Evolutionary conservation across 2,888 invertebrate species (phyloP), one percentile per base, ranked within the genome.

Genomic region (Hypercompe scribonia): DNA sequence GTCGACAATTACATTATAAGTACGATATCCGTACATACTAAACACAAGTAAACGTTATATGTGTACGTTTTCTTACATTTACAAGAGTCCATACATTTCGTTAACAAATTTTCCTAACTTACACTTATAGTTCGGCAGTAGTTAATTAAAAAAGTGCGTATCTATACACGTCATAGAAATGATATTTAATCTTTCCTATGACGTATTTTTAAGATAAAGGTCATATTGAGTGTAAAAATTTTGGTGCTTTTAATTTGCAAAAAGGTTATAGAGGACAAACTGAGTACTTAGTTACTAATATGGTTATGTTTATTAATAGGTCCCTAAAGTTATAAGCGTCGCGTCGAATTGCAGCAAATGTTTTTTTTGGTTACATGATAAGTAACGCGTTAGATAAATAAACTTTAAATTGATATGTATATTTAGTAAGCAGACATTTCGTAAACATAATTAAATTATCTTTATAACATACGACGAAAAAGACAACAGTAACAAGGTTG

Each of bases 1-100:
- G 77, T 81, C 81, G 83, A 84, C 75, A 74, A 79, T 75, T 76
- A 68, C 36, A 36, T 42, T 58, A 61, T 18, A 39, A n/a, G n/a
- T 31, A 70, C 69, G 33, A 42, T 50, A 58, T 33, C 33, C 68
- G 34, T 68, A 31, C 46, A 21, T 46, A 66, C 50, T 34, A 68
- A 50, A 68, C 5, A 34, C 8, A 21, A n/a, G 33, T 68, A 34
- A 54, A 68, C 34, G n/a, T n/a, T 34, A 46, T 33, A 33, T 68
- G 46, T 39, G 39, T 8, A 54, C 3, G 10, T 54, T 54, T 21
- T 24, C 24, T 46, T 46, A 39, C 21, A 46, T 46, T 46, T 50
- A 24, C 21, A 54, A 11, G n/a, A 54, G 58, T 28, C 42, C 18
- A 58, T 58, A 28, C 28, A 58, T 58, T n/a, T 28, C 13, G 24